Evolutionary conservation across 2,888 invertebrate species (phyloP), one percentile per base, ranked within the genome.

Genomic region (Sicus ferrugineus): DNA sequence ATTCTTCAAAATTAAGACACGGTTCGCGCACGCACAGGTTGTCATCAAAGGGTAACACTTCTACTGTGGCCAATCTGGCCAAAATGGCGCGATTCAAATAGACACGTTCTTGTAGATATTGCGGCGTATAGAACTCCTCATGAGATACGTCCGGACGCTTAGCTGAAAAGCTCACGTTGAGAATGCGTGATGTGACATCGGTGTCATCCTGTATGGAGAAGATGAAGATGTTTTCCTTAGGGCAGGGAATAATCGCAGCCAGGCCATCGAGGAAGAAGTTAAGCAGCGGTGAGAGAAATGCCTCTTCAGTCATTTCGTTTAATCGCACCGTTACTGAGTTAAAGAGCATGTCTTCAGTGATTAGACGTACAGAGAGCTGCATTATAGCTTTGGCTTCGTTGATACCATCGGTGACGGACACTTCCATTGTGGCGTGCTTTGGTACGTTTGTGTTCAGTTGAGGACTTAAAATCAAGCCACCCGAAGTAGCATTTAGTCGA

Each of bases 401-500:
- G 9, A 95, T 91, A 0, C 97, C 97, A 85, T 98, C 98, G 72
- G 93, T 90, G 0, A 97, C 97, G 30, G 94, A 93, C 31, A 98
- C 92, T 84, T 95, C 95, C 93, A 98, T 95, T 0, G 93, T 93
- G 2, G 97, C 97, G 48, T 94, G 88, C 81, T 96, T 93, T 0
- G 97, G 95, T 6, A 98, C 96, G 84, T 98, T 97, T 0, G 97
- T 97, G 82, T 98, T 97, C 23, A 98, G 87, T 78, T 96, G 95
- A 0, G 96, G 95, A 11, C 97, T 96, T 0, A 98, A 86, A 1
- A 91, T 93, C 77, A 98, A 89, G 46, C 93, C 91, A 0, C 97
- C 97, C 0, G 92, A 90, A 0, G 91, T 91, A 77, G 91, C 90
- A 80, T 98, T 95, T 28, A 98, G 84, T 0, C 92, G 89, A 0